phyloP scores from a whole-genome alignment of 1,140 invertebrate species.

The Cherax destructor region DNA sequence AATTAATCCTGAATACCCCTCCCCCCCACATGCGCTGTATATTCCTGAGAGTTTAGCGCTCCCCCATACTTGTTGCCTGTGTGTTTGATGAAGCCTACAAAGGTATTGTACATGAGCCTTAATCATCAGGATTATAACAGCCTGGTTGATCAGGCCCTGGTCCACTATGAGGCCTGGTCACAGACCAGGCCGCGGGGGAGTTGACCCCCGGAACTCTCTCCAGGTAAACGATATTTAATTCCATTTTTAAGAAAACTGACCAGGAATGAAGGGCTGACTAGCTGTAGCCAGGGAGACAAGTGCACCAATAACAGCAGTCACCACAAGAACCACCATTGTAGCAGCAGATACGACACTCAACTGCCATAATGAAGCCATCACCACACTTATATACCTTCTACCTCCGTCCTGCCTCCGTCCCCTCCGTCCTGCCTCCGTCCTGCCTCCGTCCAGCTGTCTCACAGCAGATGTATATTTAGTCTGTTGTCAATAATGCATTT shows the following conservation, averaged over 20 bases:
- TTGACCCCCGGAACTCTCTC: too few species aligned
- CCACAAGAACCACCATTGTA: constrained; percentile 37
- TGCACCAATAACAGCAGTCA: constrained; percentile 37
- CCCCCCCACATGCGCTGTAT: too few species aligned
- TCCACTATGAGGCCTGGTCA: too few species aligned
- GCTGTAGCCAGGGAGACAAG: constrained; percentile 35
- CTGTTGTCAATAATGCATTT: too few species aligned
- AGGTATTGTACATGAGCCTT: not conserved
- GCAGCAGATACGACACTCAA: constrained; percentile 32
- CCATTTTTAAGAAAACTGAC: too few species aligned
- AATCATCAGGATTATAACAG: not conserved
- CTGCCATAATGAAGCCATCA: constrained; percentile 38
- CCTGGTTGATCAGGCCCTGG: too few species aligned
- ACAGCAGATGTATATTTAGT: too few species aligned
- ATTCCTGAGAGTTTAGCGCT: too few species aligned
- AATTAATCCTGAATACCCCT: not conserved
- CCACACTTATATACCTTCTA: not conserved
- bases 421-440: too few species aligned
- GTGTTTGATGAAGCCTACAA: not conserved
- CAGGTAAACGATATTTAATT: too few species aligned
- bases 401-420: not conserved
- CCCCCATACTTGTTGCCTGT: not conserved
- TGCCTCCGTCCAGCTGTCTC: too few species aligned
- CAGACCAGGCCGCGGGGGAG: too few species aligned
- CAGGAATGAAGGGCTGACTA: constrained; percentile 32